Base-by-base conservation (phyloP, 2,113 vertebrate species). In the Limanda limanda region DNA sequence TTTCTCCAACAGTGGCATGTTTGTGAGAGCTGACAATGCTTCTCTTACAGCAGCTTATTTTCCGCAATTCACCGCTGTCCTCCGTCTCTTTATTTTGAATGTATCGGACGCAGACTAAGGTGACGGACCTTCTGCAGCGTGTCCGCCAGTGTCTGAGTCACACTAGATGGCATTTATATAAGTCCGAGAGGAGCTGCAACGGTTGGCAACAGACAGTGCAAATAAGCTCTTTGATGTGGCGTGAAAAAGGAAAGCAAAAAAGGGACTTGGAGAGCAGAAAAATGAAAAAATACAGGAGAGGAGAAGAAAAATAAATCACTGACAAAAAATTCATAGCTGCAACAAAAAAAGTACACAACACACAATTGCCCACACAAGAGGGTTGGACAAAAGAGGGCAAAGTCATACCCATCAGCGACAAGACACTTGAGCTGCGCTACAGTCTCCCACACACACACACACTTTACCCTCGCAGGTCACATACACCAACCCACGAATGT, bases 281-380 rank as follows among this genome's bases (percentile, higher is more conserved):
- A 42, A 42, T 11, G 13, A 13, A 10, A 42, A 42, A 54, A 74
- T 18, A 31, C 42, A 62, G n/a, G 17, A 51, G 24, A 51, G 2
- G 63, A 31, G 24, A 54, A 61, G 18, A 18, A 13, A 69, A 68
- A 65, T 21, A 61, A 84, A 68, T 52, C 42, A 48, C 65, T 37
- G 54, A 63, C 57, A 81, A 82, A 75, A 79, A 68, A 77, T 62
- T 52, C 31, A 61, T 31, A n/a, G 31, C 14, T 25, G 55, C 48
- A 65, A 42, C 78, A 68, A 48, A 67, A 67, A 20, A 69, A 60
- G 58, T 17, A 52, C 73, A 84, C 66, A 73, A 79, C 45, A 63
- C 60, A 78, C 47, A 45, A 37, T 64, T 85, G 74, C 82, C 85
- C 81, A 88, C 84, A 87, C 79, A 84, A 85, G 62, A 76, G 74